Percentiles rank a stretch among this genome's conserved stretches.
These are phyloP conservation scores for Chelonoidis abingdonii DNA, from an alignment of 2,113 vertebrate species.

Conservation along the genomic window DNA sequence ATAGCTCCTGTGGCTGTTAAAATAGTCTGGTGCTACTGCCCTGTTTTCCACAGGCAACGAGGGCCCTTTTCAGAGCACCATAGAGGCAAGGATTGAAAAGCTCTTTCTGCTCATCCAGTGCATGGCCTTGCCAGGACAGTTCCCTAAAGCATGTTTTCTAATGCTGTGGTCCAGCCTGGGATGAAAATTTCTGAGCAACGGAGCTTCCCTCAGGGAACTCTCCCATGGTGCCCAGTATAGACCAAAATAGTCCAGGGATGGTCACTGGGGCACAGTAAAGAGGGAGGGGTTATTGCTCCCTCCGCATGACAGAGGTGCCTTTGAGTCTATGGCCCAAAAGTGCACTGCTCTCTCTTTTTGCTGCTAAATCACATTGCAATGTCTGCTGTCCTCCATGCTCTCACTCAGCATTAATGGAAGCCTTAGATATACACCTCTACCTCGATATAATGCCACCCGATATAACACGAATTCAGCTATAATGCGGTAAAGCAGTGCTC, in stretches of 20 bases:
- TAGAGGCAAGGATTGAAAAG: neutral
- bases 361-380: neutral
- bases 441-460: too few relatives aligned
- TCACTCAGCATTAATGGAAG: neutral
- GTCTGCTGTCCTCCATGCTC: accelerated
- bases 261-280: too few relatives aligned
- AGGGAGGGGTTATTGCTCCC: neutral
- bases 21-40: neutral
- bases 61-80: neutral
- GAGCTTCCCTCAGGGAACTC: neutral
- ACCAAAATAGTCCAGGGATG: neutral
- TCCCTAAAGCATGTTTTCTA: neutral
- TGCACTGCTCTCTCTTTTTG: accelerated
- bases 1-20: neutral
- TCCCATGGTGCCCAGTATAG: neutral
- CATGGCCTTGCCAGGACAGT: neutral
- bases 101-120: neutral
- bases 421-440: neutral
- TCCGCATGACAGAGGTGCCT: neutral
- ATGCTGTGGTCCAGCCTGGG: neutral
- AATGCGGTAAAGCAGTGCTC: too few relatives aligned
- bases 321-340: neutral
- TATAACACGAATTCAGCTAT: too few relatives aligned
- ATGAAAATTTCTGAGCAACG: neutral
- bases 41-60: neutral